A percentile compares a stretch with the other conserved stretches of the same genome.
Conservation (phyloP, 2,888 invertebrate species). For the Andrena bicolor region DNA sequence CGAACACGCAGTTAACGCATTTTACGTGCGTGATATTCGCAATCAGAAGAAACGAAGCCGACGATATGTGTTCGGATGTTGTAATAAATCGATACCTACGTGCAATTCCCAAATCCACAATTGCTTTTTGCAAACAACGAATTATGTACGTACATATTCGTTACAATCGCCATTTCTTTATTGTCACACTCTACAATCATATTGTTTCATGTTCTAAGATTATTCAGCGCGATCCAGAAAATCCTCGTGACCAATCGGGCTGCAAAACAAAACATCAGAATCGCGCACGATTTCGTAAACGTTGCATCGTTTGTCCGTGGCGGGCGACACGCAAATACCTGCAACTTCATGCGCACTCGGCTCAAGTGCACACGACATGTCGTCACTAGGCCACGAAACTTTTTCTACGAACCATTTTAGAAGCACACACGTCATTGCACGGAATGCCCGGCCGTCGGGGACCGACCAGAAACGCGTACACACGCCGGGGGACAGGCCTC, state of each 20-base stretch:
- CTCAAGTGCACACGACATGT: background rate
- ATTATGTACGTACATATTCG: background rate
- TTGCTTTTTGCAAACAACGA: too few species aligned
- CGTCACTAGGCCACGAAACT: slow-evolving; percentile 1
- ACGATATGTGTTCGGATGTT: too few species aligned
- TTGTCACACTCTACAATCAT: background rate
- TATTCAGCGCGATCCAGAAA: background rate
- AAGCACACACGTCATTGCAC: background rate
- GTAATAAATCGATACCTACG: too few species aligned
- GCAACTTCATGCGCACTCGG: slow-evolving; percentile 1
- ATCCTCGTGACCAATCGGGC: background rate
- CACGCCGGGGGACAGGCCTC: background rate
- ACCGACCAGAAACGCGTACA: background rate
- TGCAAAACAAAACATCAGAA: slow-evolving; percentile 1
- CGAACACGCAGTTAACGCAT: too few species aligned
- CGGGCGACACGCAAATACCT: slow-evolving; percentile 15
- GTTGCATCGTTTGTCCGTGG: slow-evolving; percentile 7
- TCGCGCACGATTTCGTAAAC: slow-evolving; percentile 23
- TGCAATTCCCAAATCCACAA: too few species aligned
- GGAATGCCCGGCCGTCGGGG: background rate
- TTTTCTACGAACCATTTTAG: slow-evolving; percentile 37
- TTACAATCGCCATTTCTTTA: background rate
- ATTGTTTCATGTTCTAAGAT: background rate
- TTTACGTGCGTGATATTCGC: too few species aligned
- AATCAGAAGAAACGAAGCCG: too few species aligned